Percentiles rank a stretch among this genome's conserved stretches.
Conservation (phyloP, 2,888 invertebrate genomes). For the Drosophila mercatorum region DNA sequence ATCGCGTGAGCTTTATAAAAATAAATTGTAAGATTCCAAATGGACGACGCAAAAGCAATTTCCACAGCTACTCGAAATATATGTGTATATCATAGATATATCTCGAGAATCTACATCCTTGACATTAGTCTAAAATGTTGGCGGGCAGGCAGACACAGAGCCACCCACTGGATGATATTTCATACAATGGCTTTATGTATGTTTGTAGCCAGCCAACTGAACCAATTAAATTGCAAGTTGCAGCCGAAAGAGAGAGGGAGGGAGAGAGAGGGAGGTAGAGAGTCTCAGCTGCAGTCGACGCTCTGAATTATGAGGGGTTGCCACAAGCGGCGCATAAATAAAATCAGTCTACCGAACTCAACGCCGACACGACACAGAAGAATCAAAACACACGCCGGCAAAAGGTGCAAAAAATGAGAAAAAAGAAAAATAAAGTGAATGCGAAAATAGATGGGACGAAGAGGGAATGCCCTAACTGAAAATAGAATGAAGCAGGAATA, state of each 20-base stretch:
- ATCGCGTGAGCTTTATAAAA: conserved; percentile 66
- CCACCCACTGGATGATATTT: conserved; percentile 7
- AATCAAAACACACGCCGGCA: conserved; percentile 51
- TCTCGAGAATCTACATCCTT: conserved; percentile 41
- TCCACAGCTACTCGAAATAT: conserved; percentile 44
- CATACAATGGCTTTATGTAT: conserved; percentile 6
- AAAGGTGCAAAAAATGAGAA: conserved; percentile 27
- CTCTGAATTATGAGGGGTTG: conserved; percentile 67
- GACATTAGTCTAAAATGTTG: conserved; percentile 34
- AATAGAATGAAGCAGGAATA: background rate
- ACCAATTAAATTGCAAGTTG: conserved; percentile 71
- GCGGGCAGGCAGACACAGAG: conserved; percentile 5
- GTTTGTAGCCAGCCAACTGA: conserved; percentile 44
- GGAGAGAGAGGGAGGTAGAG: no score
- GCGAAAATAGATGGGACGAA: conserved; percentile 12
- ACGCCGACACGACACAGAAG: conserved; percentile 49
- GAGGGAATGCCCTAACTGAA: conserved; percentile 16
- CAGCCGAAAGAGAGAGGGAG: conserved; percentile 14
- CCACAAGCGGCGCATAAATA: conserved; percentile 81
- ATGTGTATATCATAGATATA: conserved; percentile 13
- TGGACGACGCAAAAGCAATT: conserved; percentile 53
- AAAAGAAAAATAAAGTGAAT: conserved; percentile 8
- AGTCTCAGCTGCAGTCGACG: conserved; percentile 9
- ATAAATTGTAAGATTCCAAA: conserved; percentile 43
- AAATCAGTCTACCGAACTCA: conserved; percentile 67